A percentile compares a stretch with the other conserved stretches of the same genome.
These are phyloP conservation scores for Trichechus manatus DNA, from an alignment of 2,113 vertebrate genomes.

Conservation along the genomic window DNA sequence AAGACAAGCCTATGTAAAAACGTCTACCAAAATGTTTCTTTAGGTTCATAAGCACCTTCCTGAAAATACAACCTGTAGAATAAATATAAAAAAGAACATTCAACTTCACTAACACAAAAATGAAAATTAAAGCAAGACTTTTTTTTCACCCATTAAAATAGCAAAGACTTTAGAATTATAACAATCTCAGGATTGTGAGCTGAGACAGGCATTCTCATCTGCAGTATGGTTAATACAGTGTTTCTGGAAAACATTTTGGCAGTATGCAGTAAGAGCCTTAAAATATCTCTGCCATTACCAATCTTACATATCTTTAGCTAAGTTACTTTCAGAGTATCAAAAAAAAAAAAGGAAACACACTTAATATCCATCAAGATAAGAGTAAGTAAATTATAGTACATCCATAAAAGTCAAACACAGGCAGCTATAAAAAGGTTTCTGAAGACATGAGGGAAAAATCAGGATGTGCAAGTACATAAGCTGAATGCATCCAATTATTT, in stretches of 20 bases:
- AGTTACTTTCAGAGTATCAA: slow-evolving; percentile 51
- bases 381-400: slow-evolving; percentile 37
- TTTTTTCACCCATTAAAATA: neutral
- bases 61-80: slow-evolving; percentile 39
- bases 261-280: slow-evolving; percentile 28
- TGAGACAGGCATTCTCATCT: neutral
- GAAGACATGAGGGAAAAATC: neutral
- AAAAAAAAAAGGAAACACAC: slow-evolving; percentile 54
- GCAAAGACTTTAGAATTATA: slow-evolving; percentile 34
- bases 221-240: neutral
- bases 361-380: slow-evolving; percentile 52
- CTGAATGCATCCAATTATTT: neutral
- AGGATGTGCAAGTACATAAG: neutral
- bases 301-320: neutral
- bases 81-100: slow-evolving; percentile 39
- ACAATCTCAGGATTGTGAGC: neutral
- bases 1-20: slow-evolving; percentile 28
- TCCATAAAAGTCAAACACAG: neutral
- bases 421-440: slow-evolving; percentile 37
- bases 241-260: slow-evolving; percentile 25
- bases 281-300: slow-evolving; percentile 42
- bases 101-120: neutral
- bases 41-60: neutral
- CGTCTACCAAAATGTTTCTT: neutral
- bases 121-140: slow-evolving; percentile 1